These are phyloP conservation scores for Nesoenas mayeri DNA, from an alignment of 2,113 vertebrate species.

Conservation along the genomic window DNA sequence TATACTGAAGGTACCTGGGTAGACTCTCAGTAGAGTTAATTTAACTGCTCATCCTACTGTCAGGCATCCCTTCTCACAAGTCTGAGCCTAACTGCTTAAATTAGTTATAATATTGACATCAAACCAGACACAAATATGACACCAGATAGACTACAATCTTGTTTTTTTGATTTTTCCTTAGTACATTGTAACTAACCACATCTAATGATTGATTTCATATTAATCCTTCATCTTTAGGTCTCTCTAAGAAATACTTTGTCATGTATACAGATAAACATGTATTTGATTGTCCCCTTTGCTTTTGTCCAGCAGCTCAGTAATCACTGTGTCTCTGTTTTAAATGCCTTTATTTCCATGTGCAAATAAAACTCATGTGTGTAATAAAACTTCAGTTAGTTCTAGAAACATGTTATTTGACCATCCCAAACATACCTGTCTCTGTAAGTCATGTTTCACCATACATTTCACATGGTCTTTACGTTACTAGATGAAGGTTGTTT, in stretches of 20 bases:
- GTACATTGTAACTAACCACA: slow-evolving; percentile 23
- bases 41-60: fast-evolving
- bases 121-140: background rate
- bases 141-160: background rate
- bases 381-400: background rate
- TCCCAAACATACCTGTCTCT: background rate
- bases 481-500: background rate
- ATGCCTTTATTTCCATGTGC: background rate
- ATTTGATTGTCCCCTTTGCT: background rate
- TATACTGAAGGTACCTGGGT: background rate
- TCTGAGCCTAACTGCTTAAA: background rate
- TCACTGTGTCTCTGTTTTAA: background rate
- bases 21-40: background rate
- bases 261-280: background rate
- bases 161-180: slow-evolving; percentile 15
- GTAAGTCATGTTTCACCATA: background rate
- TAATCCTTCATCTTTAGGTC: slow-evolving; percentile 8
- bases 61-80: background rate
- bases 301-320: background rate
- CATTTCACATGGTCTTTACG: background rate
- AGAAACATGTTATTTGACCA: background rate
- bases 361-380: background rate
- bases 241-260: background rate
- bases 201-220: slow-evolving; percentile 52
- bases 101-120: background rate